Percentiles rank a stretch among this genome's conserved stretches.
These are phyloP conservation scores for Sciurus carolinensis DNA, from an alignment of 2,797 vertebrate species.

Conservation along the genomic window DNA sequence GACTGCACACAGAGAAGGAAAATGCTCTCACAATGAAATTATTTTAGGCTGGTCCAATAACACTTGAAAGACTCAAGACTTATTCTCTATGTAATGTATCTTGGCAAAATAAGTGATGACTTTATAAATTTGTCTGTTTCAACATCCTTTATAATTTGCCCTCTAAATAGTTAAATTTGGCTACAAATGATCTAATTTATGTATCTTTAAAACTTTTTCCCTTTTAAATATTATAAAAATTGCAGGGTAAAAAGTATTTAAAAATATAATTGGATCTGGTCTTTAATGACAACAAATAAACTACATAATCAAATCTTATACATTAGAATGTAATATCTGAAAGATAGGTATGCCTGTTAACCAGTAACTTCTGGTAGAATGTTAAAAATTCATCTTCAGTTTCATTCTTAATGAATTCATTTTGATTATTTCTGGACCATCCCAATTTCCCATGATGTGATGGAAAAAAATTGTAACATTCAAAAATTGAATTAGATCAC, in stretches of 20 bases:
- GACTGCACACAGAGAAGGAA: conserved; percentile 77
- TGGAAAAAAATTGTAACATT: conserved; percentile 80
- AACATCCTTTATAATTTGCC: conserved; percentile 25
- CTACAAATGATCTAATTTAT: conserved; percentile 59
- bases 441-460: conserved; percentile 82
- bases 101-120: conserved; percentile 74
- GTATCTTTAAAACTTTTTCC: conserved; percentile 21
- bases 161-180: conserved; percentile 57
- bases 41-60: conserved; percentile 79
- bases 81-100: conserved; percentile 63
- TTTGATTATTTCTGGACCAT: conserved; percentile 80
- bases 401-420: conserved; percentile 75
- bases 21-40: conserved; percentile 85
- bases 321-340: conserved; percentile 61
- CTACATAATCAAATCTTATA: conserved; percentile 31
- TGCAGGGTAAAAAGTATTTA: background rate
- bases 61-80: conserved; percentile 68
- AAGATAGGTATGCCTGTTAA: conserved; percentile 56
- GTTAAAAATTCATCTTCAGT: conserved; percentile 72
- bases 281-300: conserved; percentile 54
- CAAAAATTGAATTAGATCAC: conserved; percentile 83
- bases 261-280: conserved; percentile 43
- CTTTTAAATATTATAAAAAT: conserved; percentile 48
- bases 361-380: conserved; percentile 70
- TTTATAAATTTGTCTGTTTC: conserved; percentile 65